A percentile compares a stretch with the other conserved stretches of the same genome.
Evolutionary conservation across 2,797 vertebrate genomes (phyloP).

Genomic region (Gymnopithys bicolor): DNA sequence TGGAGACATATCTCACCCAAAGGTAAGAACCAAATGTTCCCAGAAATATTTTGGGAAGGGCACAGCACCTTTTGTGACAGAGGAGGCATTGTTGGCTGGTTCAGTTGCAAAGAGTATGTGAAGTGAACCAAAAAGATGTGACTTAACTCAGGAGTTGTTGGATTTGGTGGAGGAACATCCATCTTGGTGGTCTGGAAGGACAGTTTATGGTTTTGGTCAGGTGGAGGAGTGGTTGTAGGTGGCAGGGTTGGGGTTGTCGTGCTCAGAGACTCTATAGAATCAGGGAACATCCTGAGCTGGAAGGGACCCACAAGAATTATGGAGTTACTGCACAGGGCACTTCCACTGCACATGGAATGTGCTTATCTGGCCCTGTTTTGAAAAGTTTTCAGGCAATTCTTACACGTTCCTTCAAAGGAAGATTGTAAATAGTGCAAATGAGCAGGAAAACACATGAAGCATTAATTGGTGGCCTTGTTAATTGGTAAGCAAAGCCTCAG

Average conservation of each 20-base stretch:
- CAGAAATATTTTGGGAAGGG: neutral
- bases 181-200: neutral
- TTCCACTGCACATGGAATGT: accelerated
- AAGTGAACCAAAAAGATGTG: accelerated
- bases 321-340: neutral
- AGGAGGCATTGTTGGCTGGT: accelerated
- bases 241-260: accelerated
- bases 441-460: neutral
- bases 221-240: neutral
- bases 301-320: neutral
- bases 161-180: neutral
- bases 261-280: neutral
- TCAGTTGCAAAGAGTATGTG: neutral
- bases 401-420: neutral
- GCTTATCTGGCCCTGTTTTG: neutral
- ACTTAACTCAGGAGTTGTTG: neutral
- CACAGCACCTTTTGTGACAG: accelerated
- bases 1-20: conserved; percentile 86
- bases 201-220: neutral
- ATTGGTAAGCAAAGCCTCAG: conserved; percentile 31
- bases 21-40: conserved; percentile 64
- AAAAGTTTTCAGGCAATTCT: neutral
- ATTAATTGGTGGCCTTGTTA: conserved; percentile 58
- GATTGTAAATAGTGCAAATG: conserved; percentile 19
- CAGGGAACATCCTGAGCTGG: neutral